These are phyloP conservation scores for Drosophila anomelani DNA, from an alignment of 2,888 invertebrate species.

Conservation along the genomic window DNA sequence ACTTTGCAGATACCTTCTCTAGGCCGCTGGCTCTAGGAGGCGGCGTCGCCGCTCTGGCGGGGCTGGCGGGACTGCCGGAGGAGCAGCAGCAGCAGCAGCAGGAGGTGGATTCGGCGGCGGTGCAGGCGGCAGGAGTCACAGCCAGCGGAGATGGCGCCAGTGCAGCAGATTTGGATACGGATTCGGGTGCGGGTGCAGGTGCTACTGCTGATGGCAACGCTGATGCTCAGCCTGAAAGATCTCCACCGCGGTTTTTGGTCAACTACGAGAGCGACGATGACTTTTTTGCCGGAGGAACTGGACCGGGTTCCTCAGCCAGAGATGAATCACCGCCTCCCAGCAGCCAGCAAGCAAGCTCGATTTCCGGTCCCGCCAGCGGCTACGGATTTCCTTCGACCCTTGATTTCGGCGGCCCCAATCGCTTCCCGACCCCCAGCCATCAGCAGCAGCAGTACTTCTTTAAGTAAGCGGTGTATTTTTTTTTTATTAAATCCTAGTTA, in stretches of 20 bases:
- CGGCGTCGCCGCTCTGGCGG: constrained; percentile 32
- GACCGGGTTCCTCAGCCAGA: not conserved
- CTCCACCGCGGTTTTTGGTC: constrained; percentile 31
- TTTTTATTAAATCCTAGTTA: constrained; percentile 1
- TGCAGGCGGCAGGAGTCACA: constrained; percentile 5
- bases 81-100: constrained; percentile 1
- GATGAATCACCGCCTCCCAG: not conserved
- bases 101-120: constrained; percentile 18
- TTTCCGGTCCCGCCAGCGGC: not conserved
- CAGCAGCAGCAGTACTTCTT: constrained; percentile 25
- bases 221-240: constrained; percentile 1
- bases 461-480: constrained; percentile 23
- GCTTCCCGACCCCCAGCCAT: constrained; percentile 13
- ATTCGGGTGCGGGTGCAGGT: not conserved
- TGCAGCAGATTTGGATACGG: constrained; percentile 7
- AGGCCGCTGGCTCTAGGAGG: constrained; percentile 40
- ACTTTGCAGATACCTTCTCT: constrained; percentile 83
- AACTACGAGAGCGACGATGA: constrained; percentile 34
- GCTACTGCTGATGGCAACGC: constrained; percentile 4
- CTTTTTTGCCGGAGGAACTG: constrained; percentile 8
- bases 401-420: constrained; percentile 1
- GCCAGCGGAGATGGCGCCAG: not conserved
- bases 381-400: constrained; percentile 1
- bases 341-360: not conserved
- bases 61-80: constrained; percentile 2